Evolutionary conservation across 2,888 invertebrate species (phyloP).

Genomic region (Cheilosia vernalis): DNA sequence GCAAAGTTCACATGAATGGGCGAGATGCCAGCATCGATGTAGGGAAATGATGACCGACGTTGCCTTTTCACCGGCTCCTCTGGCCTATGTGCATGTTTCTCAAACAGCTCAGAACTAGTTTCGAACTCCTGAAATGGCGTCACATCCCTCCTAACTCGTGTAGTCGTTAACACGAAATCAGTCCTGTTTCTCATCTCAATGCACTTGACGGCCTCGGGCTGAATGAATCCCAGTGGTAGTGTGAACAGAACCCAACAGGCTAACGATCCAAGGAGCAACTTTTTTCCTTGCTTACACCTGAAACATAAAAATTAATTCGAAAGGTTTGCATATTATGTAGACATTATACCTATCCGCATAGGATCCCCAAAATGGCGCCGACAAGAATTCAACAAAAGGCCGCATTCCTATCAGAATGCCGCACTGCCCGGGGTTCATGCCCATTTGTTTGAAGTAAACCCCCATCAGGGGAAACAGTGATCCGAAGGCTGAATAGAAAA

Average conservation of each 20-base stretch:
- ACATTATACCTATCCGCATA: constrained; percentile 90
- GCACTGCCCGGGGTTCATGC: constrained; percentile 98
- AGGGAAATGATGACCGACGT: constrained; percentile 80
- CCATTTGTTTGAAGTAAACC: constrained; percentile 99
- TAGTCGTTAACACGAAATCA: constrained; percentile 85
- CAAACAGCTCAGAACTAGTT: constrained; percentile 77
- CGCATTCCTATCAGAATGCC: constrained; percentile 97
- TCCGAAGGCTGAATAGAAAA: constrained; percentile 99
- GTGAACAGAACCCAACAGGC: constrained; percentile 99
- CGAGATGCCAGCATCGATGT: constrained; percentile 84
- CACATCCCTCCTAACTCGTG: constrained; percentile 83
- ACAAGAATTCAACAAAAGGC: constrained; percentile 98
- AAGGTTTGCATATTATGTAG: not conserved
- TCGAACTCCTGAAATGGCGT: constrained; percentile 77
- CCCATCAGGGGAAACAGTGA: constrained; percentile 99
- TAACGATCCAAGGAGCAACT: constrained; percentile 94
- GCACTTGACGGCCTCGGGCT: constrained; percentile 96
- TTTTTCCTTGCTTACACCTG: constrained; percentile 93
- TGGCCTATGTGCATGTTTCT: constrained; percentile 42
- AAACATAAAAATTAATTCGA: not conserved
- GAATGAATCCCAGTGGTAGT: constrained; percentile 96
- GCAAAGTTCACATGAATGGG: constrained; percentile 91
- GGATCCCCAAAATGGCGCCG: constrained; percentile 99
- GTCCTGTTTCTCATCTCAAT: constrained; percentile 87
- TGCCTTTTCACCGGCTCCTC: constrained; percentile 69